A percentile compares a stretch with the other conserved stretches of the same genome.
Evolutionary conservation across 2,113 vertebrate genomes (phyloP).

Genomic region (Siphamia tubifer): DNA sequence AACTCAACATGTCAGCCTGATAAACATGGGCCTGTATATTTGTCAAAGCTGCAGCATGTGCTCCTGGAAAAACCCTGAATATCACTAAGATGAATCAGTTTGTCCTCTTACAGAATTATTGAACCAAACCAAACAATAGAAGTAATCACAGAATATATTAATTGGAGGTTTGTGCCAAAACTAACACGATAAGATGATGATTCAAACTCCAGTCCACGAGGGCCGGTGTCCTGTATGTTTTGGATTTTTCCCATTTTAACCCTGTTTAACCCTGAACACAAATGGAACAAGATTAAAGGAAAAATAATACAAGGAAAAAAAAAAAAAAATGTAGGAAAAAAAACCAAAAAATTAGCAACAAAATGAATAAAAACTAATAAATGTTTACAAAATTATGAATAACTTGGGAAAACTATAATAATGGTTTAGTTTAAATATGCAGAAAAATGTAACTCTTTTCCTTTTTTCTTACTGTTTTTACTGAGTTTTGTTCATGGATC

Average conservation of each 20-base stretch:
- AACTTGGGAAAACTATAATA: no score
- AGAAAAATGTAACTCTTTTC: no score
- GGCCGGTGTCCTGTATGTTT: neutral
- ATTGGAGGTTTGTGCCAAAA: neutral
- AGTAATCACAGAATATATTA: neutral
- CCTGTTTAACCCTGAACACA: neutral
- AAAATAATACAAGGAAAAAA: no score
- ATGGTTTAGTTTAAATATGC: no score
- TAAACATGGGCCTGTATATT: neutral
- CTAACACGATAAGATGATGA: neutral
- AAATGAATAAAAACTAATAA: no score
- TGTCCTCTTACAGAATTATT: neutral
- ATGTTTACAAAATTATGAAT: no score
- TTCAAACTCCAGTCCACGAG: neutral
- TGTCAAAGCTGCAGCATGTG: neutral
- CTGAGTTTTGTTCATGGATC: no score
- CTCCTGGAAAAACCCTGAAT: neutral
- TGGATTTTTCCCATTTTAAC: neutral
- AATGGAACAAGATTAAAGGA: no score
- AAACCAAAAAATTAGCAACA: no score
- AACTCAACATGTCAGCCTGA: slow-evolving; percentile 12
- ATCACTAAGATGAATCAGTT: neutral
- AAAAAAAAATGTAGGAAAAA: no score
- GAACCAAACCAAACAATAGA: neutral
- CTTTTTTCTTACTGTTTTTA: no score